A percentile compares a stretch with the other conserved stretches of the same genome.
Conservation (phyloP, 2,113 vertebrate genomes). For the Aplodontia rufa region DNA sequence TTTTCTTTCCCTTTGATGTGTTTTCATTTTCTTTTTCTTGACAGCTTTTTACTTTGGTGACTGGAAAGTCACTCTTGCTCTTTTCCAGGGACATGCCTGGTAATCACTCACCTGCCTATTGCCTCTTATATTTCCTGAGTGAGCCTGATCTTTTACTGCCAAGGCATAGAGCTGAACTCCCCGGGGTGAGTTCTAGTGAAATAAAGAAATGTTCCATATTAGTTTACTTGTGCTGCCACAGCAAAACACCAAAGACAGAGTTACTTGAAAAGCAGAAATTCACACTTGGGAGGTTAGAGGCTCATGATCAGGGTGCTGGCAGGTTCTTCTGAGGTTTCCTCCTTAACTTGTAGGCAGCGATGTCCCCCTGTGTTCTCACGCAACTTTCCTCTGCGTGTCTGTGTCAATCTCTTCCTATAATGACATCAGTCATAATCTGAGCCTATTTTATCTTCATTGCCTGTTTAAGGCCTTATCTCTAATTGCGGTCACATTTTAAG, state of each 20-base stretch:
- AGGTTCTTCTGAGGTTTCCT: not conserved
- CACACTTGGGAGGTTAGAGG: not conserved
- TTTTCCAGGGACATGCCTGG: not conserved
- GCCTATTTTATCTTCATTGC: not conserved
- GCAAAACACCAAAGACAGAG: too few species aligned
- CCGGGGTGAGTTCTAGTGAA: not conserved
- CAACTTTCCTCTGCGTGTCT: rapidly evolving
- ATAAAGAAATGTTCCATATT: not conserved
- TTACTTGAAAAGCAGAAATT: not conserved
- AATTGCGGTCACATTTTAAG: not conserved
- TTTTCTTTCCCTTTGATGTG: not conserved
- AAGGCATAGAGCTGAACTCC: not conserved
- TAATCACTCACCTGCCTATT: not conserved
- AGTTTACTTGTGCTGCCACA: too few species aligned
- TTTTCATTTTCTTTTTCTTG: not conserved
- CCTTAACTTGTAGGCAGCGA: rapidly evolving
- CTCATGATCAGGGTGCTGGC: not conserved
- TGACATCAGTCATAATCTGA: too few species aligned
- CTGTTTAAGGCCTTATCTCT: not conserved
- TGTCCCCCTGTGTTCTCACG: not conserved
- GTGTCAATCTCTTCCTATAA: not conserved
- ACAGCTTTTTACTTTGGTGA: not conserved
- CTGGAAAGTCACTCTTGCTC: not conserved
- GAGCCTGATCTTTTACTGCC: too few species aligned
- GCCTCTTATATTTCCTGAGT: not conserved